Evolutionary conservation across 2,888 invertebrate genomes (phyloP).

Genomic region (Allacma fusca): DNA sequence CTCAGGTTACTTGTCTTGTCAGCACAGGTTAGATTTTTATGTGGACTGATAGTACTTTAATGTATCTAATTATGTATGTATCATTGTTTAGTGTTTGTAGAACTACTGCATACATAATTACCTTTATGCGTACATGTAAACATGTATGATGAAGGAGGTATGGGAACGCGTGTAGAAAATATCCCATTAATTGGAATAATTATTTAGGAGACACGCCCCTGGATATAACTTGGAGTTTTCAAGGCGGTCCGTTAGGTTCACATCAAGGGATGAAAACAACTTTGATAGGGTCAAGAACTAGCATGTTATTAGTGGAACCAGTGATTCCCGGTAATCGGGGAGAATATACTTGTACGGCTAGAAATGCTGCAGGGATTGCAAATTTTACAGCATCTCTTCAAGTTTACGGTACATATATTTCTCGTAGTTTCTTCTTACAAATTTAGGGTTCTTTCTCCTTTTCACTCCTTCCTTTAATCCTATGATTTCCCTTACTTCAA

Average conservation of each 20-base stretch:
- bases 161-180: too few species aligned
- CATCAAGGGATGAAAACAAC: constrained; percentile 67
- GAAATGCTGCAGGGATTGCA: constrained; percentile 42
- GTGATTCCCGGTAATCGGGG: constrained; percentile 61
- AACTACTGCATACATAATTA: constrained; percentile 74
- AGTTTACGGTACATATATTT: constrained; percentile 43
- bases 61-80: too few species aligned
- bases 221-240: constrained; percentile 69
- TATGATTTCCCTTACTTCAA: background rate
- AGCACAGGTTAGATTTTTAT: constrained; percentile 81
- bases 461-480: background rate
- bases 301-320: constrained; percentile 68
- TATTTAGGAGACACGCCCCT: constrained; percentile 68
- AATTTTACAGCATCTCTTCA: constrained; percentile 46
- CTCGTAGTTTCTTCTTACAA: background rate
- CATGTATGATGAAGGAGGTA: too few species aligned
- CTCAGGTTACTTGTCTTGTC: constrained; percentile 74
- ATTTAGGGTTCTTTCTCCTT: background rate
- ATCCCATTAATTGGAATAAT: constrained; percentile 62
- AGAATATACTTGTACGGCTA: constrained; percentile 60
- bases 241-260: constrained; percentile 66
- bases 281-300: constrained; percentile 69
- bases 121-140: constrained; percentile 62
- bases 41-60: constrained; percentile 75
- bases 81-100: too few species aligned